These are phyloP conservation scores for Eupeodes corollae DNA, from an alignment of 1,140 invertebrate genomes.

Conservation along the genomic window DNA sequence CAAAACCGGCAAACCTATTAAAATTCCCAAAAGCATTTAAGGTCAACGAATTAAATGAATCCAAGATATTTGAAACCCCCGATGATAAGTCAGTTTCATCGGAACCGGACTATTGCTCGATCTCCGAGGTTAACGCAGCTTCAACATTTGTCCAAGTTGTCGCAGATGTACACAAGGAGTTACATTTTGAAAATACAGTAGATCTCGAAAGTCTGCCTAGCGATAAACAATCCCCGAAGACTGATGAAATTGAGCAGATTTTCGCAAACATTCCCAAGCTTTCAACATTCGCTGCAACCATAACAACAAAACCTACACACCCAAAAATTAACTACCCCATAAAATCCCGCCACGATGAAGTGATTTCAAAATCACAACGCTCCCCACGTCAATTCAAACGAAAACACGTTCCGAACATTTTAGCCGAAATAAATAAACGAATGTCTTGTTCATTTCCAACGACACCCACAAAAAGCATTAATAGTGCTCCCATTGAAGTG, in stretches of 20 bases:
- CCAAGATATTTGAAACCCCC: conserved; percentile 7
- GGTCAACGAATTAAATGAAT: conserved; percentile 15
- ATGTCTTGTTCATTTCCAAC: conserved; percentile 21
- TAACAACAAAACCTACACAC: conserved; percentile 34
- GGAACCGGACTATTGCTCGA: conserved; percentile 44
- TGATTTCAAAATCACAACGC: conserved; percentile 1
- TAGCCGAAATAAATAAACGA: conserved; percentile 30
- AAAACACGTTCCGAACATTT: conserved; percentile 27
- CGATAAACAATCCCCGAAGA: conserved; percentile 26
- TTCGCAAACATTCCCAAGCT: conserved; percentile 42
- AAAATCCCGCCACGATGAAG: background rate
- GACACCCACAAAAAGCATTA: conserved; percentile 12
- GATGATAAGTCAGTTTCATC: conserved; percentile 9
- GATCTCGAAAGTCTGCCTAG: background rate
- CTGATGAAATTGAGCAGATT: conserved; percentile 35
- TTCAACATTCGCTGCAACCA: conserved; percentile 44
- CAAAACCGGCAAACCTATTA: conserved; percentile 47
- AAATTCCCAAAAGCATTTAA: conserved; percentile 29
- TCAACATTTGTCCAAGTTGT: conserved; percentile 25
- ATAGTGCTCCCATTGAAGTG: background rate
- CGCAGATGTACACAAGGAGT: conserved; percentile 28
- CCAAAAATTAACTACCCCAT: background rate
- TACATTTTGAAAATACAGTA: conserved; percentile 15
- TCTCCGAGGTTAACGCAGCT: conserved; percentile 39
- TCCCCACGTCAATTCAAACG: conserved; percentile 17